Evolutionary conservation across 92 coral and sea anemone genomes (phyloP).

Genomic region (Umimayanthus chanpuru): DNA sequence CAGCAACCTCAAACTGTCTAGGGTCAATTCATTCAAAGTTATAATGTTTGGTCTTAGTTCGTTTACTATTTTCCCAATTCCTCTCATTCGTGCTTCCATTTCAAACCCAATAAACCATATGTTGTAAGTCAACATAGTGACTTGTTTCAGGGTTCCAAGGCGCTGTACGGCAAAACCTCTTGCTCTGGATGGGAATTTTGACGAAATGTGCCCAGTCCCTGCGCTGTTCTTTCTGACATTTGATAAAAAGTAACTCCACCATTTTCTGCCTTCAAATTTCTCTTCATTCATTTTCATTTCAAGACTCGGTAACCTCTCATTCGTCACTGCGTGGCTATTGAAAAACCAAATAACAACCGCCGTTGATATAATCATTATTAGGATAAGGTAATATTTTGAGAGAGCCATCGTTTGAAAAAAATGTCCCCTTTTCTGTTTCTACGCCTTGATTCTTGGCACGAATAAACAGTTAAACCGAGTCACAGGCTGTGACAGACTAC

Average conservation of each 20-base stretch:
- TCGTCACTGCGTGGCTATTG: background rate
- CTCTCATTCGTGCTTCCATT: slow-evolving; percentile 57
- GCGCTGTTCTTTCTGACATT: background rate
- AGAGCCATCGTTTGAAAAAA: too few species aligned
- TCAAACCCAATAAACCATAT: slow-evolving; percentile 66
- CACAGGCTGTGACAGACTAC: too few species aligned
- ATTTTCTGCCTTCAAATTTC: background rate
- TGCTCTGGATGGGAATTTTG: background rate
- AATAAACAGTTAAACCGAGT: too few species aligned
- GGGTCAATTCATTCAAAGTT: slow-evolving; percentile 75
- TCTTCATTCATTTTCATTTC: background rate
- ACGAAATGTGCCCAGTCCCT: background rate
- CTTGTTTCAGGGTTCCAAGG: background rate
- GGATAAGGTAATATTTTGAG: background rate
- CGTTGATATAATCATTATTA: background rate
- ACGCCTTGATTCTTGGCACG: too few species aligned
- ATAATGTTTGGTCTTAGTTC: slow-evolving; percentile 60
- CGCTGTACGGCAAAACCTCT: background rate
- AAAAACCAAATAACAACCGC: background rate
- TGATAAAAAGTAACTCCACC: background rate
- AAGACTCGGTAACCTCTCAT: background rate
- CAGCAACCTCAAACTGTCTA: slow-evolving; percentile 44
- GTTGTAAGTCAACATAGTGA: slow-evolving; percentile 60
- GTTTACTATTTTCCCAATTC: slow-evolving; percentile 57
- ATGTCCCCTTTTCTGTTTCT: too few species aligned